These are phyloP conservation scores for Malurus melanocephalus DNA, from an alignment of 2,113 vertebrate species.

Conservation along the genomic window DNA sequence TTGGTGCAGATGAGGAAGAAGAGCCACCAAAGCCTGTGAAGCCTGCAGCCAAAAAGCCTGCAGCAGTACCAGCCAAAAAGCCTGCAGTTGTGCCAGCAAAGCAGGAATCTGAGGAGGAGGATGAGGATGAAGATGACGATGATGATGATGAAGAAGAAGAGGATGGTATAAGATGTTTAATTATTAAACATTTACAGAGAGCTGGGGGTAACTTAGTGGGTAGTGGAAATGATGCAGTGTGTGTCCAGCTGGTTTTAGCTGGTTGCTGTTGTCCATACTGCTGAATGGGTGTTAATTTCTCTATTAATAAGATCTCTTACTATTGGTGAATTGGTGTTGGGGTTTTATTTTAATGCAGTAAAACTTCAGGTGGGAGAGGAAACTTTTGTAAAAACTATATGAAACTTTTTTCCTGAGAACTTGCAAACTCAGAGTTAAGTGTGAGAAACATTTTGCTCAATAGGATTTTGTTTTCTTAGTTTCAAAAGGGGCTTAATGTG, in stretches of 20 bases:
- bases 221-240: neutral
- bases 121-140: conserved; percentile 34
- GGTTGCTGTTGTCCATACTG: neutral
- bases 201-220: neutral
- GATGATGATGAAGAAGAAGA: conserved; percentile 58
- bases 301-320: neutral
- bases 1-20: conserved; percentile 65
- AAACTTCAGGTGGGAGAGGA: neutral
- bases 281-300: neutral
- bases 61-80: conserved; percentile 61
- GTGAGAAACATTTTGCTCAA: neutral
- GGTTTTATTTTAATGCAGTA: neutral
- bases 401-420: neutral
- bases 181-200: accelerated
- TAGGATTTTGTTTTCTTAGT: neutral
- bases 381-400: neutral
- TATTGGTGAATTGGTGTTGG: accelerated
- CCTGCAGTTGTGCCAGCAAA: conserved; percentile 43
- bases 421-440: accelerated
- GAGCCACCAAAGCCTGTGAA: conserved; percentile 38
- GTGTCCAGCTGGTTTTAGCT: neutral
- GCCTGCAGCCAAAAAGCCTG: conserved; percentile 50
- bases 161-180: conserved; percentile 53
- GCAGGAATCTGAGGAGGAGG: conserved; percentile 77
- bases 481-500: neutral